Evolutionary conservation across 2,797 vertebrate genomes (phyloP).

Genomic region (Acrocephalus scirpaceus): DNA sequence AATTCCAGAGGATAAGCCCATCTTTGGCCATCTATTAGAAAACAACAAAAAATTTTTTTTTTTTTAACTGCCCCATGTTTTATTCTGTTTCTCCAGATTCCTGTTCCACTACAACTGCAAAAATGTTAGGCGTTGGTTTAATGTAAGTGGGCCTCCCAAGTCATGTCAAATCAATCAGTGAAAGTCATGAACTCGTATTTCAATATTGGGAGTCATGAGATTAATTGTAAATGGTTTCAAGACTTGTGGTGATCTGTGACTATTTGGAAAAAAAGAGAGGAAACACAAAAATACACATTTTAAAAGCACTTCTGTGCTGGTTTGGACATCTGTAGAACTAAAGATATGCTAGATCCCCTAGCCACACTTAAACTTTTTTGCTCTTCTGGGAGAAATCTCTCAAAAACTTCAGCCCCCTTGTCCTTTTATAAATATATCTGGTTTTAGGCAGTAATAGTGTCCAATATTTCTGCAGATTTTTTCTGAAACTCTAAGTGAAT

Average conservation of each 20-base stretch:
- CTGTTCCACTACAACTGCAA: not conserved
- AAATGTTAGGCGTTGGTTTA: not conserved
- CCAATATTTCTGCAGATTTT: not conserved
- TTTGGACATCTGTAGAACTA: not conserved
- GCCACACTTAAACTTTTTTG: not conserved
- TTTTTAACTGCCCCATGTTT: fast-evolving
- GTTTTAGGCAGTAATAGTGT: not conserved
- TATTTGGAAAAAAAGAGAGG: not conserved
- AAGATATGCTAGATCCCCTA: not conserved
- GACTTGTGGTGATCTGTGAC: not conserved
- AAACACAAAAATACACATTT: not conserved
- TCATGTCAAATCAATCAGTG: not conserved
- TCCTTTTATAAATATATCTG: not conserved
- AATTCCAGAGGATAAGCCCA: not conserved
- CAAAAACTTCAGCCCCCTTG: not conserved
- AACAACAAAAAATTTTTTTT: not conserved
- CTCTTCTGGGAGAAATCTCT: not conserved
- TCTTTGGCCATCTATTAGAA: not conserved
- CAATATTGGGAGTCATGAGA: not conserved
- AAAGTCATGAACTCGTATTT: not conserved
- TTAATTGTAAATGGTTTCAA: not conserved
- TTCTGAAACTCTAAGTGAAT: conserved; percentile 9
- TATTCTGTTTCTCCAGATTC: not conserved
- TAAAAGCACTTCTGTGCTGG: not conserved
- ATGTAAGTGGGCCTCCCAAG: not conserved